A percentile compares a stretch with the other conserved stretches of the same genome.
Conservation (phyloP, 2,888 invertebrate genomes). For the Hydraecia micacea region DNA sequence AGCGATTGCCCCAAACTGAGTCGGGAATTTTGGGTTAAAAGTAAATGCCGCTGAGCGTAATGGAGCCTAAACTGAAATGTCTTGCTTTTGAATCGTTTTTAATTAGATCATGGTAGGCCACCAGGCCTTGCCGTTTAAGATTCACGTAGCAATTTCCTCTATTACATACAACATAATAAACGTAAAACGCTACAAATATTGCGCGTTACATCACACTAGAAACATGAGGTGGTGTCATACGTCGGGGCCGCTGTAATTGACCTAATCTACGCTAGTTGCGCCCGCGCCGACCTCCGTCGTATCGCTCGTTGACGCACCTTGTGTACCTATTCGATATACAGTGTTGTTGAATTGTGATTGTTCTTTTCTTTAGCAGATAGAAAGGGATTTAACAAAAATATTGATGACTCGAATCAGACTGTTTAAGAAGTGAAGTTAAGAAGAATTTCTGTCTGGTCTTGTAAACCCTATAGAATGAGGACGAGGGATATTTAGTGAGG, state of each 20-base stretch:
- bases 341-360: slow-evolving; percentile 3
- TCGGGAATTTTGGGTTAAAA: no score
- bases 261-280: slow-evolving; percentile 69
- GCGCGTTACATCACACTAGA: slow-evolving; percentile 51
- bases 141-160: neutral
- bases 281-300: slow-evolving; percentile 60
- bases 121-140: neutral
- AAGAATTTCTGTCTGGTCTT: neutral
- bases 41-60: no score
- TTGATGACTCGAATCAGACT: neutral
- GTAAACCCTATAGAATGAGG: neutral
- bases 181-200: slow-evolving; percentile 29
- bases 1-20: no score
- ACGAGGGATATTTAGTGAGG: neutral
- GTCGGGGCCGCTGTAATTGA: slow-evolving; percentile 69
- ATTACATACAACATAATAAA: slow-evolving; percentile 18
- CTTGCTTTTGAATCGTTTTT: no score
- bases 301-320: slow-evolving; percentile 55
- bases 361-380: slow-evolving; percentile 19
- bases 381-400: neutral
- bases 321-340: slow-evolving; percentile 12
- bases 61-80: no score
- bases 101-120: no score
- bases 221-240: slow-evolving; percentile 54
- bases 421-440: neutral